phyloP scores from a whole-genome alignment of 2,888 invertebrate species.

The Glyphotaelius pellucidus region DNA sequence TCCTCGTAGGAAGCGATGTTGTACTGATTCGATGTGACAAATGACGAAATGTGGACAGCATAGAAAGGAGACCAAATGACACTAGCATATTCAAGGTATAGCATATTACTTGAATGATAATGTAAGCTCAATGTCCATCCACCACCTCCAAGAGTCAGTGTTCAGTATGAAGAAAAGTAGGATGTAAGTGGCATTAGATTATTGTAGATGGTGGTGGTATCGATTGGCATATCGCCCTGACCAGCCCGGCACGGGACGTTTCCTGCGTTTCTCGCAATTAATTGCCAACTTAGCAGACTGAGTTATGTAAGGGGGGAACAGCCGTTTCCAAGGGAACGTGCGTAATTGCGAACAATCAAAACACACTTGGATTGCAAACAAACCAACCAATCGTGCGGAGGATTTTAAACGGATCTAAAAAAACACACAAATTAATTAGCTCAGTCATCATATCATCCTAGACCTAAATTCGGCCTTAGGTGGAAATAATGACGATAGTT shows the following conservation, averaged over 20 bases:
- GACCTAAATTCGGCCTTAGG: neutral
- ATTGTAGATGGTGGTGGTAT: neutral
- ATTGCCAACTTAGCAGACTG: constrained; percentile 56
- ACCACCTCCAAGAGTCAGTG: neutral
- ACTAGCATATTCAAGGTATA: too few species aligned
- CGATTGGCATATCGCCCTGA: constrained; percentile 2
- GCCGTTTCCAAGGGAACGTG: constrained; percentile 50
- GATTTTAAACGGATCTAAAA: neutral
- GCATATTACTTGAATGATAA: too few species aligned
- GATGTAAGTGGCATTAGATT: neutral
- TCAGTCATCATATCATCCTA: neutral
- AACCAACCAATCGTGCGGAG: neutral
- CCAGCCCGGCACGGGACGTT: constrained; percentile 58
- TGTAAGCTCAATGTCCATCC: neutral
- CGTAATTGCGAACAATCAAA: constrained; percentile 56
- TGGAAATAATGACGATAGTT: neutral
- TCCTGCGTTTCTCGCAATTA: constrained; percentile 63
- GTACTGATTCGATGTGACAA: too few species aligned
- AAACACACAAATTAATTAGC: neutral
- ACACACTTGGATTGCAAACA: constrained; percentile 20
- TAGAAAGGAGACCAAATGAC: too few species aligned
- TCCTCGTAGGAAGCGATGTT: too few species aligned
- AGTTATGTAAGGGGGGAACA: constrained; percentile 45
- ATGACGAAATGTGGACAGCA: too few species aligned
- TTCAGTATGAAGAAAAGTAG: neutral